phyloP scores from a whole-genome alignment of 2,888 invertebrate species.

The Platycheirus albimanus region DNA sequence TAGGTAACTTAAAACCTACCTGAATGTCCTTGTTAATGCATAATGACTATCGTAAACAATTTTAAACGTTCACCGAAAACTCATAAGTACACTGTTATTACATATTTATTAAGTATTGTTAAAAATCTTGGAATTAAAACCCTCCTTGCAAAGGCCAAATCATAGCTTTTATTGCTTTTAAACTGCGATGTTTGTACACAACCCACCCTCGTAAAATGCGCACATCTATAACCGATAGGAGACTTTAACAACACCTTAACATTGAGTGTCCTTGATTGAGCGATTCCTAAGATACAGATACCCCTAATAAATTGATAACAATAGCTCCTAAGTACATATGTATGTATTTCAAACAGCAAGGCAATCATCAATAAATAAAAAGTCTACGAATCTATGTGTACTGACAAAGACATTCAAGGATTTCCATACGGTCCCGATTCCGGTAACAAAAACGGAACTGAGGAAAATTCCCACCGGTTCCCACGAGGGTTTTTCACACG shows the following conservation, averaged over 20 bases:
- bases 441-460: constrained; percentile 25
- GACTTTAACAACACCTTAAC: not conserved
- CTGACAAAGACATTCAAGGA: too few relatives aligned
- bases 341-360: too few relatives aligned
- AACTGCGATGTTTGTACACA: not conserved
- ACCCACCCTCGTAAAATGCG: not conserved
- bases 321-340: too few relatives aligned
- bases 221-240: not conserved
- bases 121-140: not conserved
- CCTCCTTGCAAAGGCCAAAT: not conserved
- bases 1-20: not conserved
- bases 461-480: constrained; percentile 38
- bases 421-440: constrained; percentile 29
- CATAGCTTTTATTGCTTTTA: not conserved
- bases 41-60: not conserved
- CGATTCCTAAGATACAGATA: too few relatives aligned
- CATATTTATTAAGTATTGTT: not conserved
- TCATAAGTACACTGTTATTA: not conserved
- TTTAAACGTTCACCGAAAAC: too few relatives aligned
- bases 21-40: not conserved
- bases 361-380: too few relatives aligned
- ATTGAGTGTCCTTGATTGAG: too few relatives aligned
- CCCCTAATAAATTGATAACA: too few relatives aligned
- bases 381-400: too few relatives aligned
- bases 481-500: constrained; percentile 62